These are phyloP conservation scores for Cyphomyrus discorhynchus DNA, from an alignment of 2,113 vertebrate species.

Conservation along the genomic window DNA sequence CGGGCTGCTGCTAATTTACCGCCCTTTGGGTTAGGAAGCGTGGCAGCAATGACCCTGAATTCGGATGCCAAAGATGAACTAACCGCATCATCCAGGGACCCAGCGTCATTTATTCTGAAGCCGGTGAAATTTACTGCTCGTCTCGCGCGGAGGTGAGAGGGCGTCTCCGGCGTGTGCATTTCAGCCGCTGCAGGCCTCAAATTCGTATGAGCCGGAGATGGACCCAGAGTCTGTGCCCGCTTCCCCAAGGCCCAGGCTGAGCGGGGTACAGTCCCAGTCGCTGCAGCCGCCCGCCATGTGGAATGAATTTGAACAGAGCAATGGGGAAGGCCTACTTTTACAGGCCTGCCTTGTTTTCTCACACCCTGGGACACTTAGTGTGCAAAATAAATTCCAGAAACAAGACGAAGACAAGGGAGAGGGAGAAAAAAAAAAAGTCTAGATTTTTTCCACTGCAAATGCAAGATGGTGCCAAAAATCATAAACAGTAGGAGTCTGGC, in stretches of 20 bases:
- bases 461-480: constrained; percentile 41
- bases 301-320: constrained; percentile 48
- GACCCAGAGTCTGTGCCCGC: background rate
- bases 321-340: constrained; percentile 54
- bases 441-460: constrained; percentile 65
- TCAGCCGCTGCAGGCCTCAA: background rate
- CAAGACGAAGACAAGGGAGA: constrained; percentile 47
- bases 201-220: background rate
- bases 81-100: background rate
- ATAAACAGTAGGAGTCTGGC: constrained; percentile 39
- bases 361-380: constrained; percentile 54
- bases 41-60: background rate
- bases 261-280: background rate
- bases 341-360: constrained; percentile 59
- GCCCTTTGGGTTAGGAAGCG: background rate
- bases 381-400: constrained; percentile 60
- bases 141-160: background rate
- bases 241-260: background rate
- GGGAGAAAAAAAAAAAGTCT: constrained; percentile 16
- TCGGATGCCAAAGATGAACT: background rate
- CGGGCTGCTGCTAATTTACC: too few species aligned
- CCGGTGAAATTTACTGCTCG: background rate
- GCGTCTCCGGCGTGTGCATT: too few species aligned
- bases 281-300: constrained; percentile 50
- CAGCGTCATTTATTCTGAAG: background rate